Base-by-base conservation (phyloP, 30 jellyfish, hydroid and myxozoan species). In the Clytia hemisphaerica region DNA sequence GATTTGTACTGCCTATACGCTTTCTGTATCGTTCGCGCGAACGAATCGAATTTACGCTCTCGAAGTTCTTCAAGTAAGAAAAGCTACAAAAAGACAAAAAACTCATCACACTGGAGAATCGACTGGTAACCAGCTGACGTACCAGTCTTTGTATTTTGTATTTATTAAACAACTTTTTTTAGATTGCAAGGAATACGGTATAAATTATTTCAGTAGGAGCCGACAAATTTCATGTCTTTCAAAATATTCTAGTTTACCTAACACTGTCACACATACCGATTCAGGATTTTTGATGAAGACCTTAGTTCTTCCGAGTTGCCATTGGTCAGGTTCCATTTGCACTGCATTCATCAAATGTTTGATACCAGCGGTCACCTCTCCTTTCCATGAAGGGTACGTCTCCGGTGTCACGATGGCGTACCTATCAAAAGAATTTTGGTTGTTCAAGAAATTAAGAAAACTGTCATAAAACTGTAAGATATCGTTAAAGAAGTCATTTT, bases 261-360 rank as follows among this genome's bases (percentile, higher is more conserved):
- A n/a, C n/a, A n/a, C 9, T 12, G 66, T 12, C 29, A 25, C 4
- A 24, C 94, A n/a, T 64, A 92, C 99, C 79, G 95, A 83, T 73
- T 92, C 99, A 12, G 99, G 99, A 49, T 92, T 92, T 62, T 92
- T 92, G 63, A 92, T 48, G 62, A 92, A 92, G 30, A 92, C 94
- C 61, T 92, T 92, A 9, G 95, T 71, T 38, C 78, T 92, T 45
- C 99, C 99, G 45, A 92, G 93, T 45, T 92, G 95, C 99, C 99
- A 92, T 49, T 84, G 94, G 57, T 92, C 99, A 14, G 94, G 76
- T 48, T 92, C 99, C 95, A 92, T 82, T 46, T 92, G 73, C 29
- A 92, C 95, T 6, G 99, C 53, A 18, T 36, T 83, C 94, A 82
- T 59, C 32, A 92, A 58, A 63, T 92, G 99, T 58, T 73, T 77